Percentiles rank a stretch among this genome's conserved stretches.
These are phyloP conservation scores for Psilopogon haemacephalus DNA, from an alignment of 2,113 vertebrate species.

Conservation along the genomic window DNA sequence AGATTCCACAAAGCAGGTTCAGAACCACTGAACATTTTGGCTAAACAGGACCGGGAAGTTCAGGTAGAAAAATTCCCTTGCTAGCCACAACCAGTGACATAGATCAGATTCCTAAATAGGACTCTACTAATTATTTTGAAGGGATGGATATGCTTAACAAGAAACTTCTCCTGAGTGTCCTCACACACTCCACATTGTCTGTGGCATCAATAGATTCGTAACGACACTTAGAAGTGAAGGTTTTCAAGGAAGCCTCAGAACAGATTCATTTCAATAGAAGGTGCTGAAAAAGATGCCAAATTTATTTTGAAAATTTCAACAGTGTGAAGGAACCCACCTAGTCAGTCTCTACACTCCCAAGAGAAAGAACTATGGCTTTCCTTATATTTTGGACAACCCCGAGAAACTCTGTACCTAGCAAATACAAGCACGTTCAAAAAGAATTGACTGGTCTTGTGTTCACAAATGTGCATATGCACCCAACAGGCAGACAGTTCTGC, in stretches of 20 bases:
- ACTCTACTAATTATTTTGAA: slow-evolving; percentile 14
- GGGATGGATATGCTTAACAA: background rate
- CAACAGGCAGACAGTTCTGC: background rate
- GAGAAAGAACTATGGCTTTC: background rate
- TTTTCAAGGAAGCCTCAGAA: background rate
- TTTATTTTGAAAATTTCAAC: slow-evolving; percentile 11
- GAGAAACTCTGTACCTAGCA: background rate
- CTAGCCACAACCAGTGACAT: background rate
- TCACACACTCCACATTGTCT: background rate
- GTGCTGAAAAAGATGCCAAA: background rate
- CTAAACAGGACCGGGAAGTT: background rate
- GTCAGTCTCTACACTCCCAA: background rate
- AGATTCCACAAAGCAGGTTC: background rate
- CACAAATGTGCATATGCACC: background rate
- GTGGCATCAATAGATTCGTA: background rate
- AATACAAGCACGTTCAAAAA: slow-evolving; percentile 28
- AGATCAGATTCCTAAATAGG: background rate
- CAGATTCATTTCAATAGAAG: background rate
- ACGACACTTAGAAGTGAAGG: background rate
- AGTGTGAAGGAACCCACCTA: background rate
- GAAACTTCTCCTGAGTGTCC: background rate
- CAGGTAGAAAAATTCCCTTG: background rate
- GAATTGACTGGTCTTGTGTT: background rate
- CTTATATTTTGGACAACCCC: background rate
- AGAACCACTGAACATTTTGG: background rate